A percentile compares a stretch with the other conserved stretches of the same genome.
These are phyloP conservation scores for Pristionchus pacificus DNA, from an alignment of 1,140 invertebrate genomes.

Conservation along the genomic window DNA sequence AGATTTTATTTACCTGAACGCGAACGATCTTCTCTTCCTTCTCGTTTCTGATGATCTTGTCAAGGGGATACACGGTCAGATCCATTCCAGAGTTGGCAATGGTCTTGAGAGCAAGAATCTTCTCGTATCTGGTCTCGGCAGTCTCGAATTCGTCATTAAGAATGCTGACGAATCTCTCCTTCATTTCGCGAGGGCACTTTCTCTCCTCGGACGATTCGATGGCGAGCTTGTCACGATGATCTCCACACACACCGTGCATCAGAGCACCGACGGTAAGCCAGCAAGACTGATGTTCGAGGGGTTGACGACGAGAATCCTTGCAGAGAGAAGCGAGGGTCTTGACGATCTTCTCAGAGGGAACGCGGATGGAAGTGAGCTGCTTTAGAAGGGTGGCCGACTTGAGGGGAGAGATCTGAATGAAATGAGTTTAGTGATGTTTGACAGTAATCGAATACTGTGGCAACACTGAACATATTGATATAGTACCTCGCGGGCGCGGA, in stretches of 20 bases:
- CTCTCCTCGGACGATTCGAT: constrained; percentile 18
- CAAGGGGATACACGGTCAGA: constrained; percentile 36
- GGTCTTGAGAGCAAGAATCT: constrained; percentile 39
- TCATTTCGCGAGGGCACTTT: neutral
- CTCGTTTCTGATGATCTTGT: constrained; percentile 41
- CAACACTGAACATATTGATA: constrained; percentile 17
- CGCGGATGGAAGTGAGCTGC: constrained; percentile 27
- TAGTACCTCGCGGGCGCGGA: constrained; percentile 31
- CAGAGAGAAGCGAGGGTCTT: constrained; percentile 40
- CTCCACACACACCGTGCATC: constrained; percentile 29
- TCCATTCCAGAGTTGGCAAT: constrained; percentile 51
- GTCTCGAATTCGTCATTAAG: constrained; percentile 27
- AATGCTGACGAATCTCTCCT: constrained; percentile 19
- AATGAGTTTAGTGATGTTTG: no score
- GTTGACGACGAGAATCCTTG: constrained; percentile 27
- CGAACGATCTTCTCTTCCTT: constrained; percentile 38
- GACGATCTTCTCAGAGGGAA: constrained; percentile 41
- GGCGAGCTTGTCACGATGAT: constrained; percentile 16
- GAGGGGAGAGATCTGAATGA: constrained; percentile 31
- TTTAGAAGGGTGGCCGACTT: constrained; percentile 39
- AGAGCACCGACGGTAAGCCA: constrained; percentile 48
- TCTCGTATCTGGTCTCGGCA: constrained; percentile 23
- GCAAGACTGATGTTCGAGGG: constrained; percentile 41
- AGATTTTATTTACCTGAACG: no score
- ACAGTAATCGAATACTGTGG: no score